Evolutionary conservation across 2,113 vertebrate species (phyloP), one percentile per base, ranked within the genome.

Genomic region (Crotalus helleri): DNA sequence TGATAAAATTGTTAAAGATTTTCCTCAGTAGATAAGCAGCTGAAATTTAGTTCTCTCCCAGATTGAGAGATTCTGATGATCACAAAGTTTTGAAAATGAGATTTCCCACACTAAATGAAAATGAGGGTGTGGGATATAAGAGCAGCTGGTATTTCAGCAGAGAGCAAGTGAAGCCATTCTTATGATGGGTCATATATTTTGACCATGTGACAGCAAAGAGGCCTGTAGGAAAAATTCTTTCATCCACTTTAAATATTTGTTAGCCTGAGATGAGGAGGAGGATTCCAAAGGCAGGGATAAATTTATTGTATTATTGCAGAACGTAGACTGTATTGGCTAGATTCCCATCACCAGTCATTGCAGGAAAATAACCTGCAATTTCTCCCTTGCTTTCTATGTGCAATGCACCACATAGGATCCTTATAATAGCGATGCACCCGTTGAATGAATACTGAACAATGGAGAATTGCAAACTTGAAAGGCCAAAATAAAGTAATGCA

Each of bases 381-480:
- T 90, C 29, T 88, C 69, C 91, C 93, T 95, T 94, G 94, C 94
- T 93, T 95, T 96, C 93, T 85, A 95, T 95, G 93, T 95, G 61
- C 91, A 92, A 39, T 91, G 69, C 69, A 91, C n/a, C 93, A 86
- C 94, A 94, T 91, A 91, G 24, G 39, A 89, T 85, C 61, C 49
- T 39, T 0, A 0, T 91, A 59, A 87, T 53, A 93, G 3, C 51
- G 51, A 44, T 23, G 26, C 44, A 92, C 51, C 21, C 74, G 23
- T 49, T 94, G 85, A 94, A 90, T 88, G 55, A 95, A 95, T 58
- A 58, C 21, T 58, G 58, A 93, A n/a, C 54, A 15, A 59, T 19
- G 29, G 92, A 94, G 53, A 57, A 81, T 0, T 74, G 88, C 49
- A 91, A 92, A 94, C 21, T 29, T 81, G 91, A 55, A 90, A 88